phyloP scores from a whole-genome alignment of 2,888 invertebrate species.

The Dendrolimus pini region DNA sequence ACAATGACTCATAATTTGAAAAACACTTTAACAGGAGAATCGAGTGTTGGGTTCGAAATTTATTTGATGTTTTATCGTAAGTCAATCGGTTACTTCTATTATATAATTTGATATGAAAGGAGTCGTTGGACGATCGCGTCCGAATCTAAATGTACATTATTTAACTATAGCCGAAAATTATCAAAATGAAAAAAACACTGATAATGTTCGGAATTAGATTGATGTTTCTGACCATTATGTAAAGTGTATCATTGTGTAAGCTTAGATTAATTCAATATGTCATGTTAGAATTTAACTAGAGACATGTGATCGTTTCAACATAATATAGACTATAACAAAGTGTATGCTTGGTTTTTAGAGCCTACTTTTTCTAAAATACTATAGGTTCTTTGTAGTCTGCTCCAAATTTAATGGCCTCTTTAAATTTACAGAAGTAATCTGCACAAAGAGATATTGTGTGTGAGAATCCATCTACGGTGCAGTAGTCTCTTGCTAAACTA shows the following conservation, averaged over 20 bases:
- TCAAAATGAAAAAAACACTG: conserved; percentile 24
- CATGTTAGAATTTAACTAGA: conserved; percentile 67
- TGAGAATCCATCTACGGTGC: too few species aligned
- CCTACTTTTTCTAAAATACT: too few species aligned
- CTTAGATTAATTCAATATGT: conserved; percentile 66
- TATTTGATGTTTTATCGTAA: background rate
- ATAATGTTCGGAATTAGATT: conserved; percentile 63
- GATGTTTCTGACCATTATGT: conserved; percentile 65
- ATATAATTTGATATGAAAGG: conserved; percentile 17
- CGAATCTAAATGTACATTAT: conserved; percentile 50
- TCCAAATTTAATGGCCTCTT: too few species aligned
- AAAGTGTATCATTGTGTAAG: conserved; percentile 70
- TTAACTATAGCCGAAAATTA: conserved; percentile 43
- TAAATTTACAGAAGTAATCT: too few species aligned
- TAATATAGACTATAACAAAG: conserved; percentile 40
- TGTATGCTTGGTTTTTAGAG: conserved; percentile 22
- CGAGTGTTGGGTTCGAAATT: conserved; percentile 3
- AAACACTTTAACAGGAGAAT: conserved; percentile 14
- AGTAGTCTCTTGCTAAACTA: too few species aligned
- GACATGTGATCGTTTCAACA: conserved; percentile 49
- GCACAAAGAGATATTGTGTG: too few species aligned
- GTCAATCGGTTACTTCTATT: background rate
- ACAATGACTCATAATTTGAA: conserved; percentile 1
- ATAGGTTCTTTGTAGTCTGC: too few species aligned
- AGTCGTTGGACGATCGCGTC: conserved; percentile 75